Conservation (phyloP, 2,113 vertebrate species). For the Perccottus glenii region DNA sequence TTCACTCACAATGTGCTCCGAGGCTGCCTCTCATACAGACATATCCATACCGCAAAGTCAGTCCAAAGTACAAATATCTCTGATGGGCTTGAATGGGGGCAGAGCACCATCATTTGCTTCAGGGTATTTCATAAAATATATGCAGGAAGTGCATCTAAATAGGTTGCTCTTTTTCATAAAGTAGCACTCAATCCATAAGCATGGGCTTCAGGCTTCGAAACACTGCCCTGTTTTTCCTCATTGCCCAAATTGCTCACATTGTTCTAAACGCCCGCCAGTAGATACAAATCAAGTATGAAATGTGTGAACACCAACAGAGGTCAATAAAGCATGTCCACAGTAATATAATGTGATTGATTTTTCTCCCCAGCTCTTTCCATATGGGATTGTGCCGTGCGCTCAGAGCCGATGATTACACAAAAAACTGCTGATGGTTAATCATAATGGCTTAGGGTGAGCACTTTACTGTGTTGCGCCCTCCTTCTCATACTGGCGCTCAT, state of each 20-base stretch:
- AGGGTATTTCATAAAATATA: slow-evolving; percentile 63
- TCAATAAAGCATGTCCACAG: slow-evolving; percentile 77
- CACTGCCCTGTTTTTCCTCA: slow-evolving; percentile 73
- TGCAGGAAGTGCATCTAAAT: slow-evolving; percentile 67
- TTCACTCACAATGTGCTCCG: slow-evolving; percentile 28
- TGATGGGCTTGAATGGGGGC: slow-evolving; percentile 43
- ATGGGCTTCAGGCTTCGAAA: slow-evolving; percentile 64
- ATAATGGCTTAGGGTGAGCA: slow-evolving; percentile 76
- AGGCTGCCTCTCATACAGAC: slow-evolving; percentile 28
- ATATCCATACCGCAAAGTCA: slow-evolving; percentile 26
- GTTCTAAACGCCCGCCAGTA: slow-evolving; percentile 76
- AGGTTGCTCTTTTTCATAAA: slow-evolving; percentile 64
- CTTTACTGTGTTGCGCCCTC: slow-evolving; percentile 69
- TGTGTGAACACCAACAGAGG: slow-evolving; percentile 78
- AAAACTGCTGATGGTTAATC: slow-evolving; percentile 78
- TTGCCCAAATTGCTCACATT: slow-evolving; percentile 76
- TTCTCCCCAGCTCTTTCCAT: slow-evolving; percentile 67
- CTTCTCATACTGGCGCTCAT: slow-evolving; percentile 63
- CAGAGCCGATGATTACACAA: slow-evolving; percentile 76
- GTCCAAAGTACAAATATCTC: slow-evolving; percentile 37
- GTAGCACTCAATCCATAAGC: slow-evolving; percentile 73
- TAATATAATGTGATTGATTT: slow-evolving; percentile 81
- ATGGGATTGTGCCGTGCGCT: slow-evolving; percentile 56
- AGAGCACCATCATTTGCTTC: slow-evolving; percentile 34
- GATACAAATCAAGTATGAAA: slow-evolving; percentile 79